A percentile compares a stretch with the other conserved stretches of the same genome.
These are phyloP conservation scores for Helobdella robusta DNA, from an alignment of 2,888 invertebrate genomes.

Conservation along the genomic window DNA sequence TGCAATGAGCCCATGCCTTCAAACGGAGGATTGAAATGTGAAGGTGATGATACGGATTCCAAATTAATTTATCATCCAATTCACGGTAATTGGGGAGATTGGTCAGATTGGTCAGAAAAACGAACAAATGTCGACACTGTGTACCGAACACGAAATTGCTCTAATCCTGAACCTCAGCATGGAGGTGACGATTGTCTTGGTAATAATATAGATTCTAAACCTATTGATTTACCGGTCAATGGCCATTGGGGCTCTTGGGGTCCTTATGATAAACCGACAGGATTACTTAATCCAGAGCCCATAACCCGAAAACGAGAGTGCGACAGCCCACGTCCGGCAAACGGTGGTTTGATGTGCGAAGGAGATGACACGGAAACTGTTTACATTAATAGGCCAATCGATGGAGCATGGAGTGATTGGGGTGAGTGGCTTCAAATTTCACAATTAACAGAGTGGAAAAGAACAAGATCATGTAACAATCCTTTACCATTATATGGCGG, in stretches of 20 bases:
- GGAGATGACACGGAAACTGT: conserved; percentile 14
- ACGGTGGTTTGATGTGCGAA: conserved; percentile 14
- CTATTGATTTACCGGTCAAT: neutral
- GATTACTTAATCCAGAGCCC: neutral
- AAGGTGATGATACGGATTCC: conserved; percentile 11
- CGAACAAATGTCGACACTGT: neutral
- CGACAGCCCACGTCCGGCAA: conserved; percentile 16
- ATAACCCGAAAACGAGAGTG: conserved; percentile 11
- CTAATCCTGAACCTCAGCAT: neutral
- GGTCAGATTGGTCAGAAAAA: conserved; percentile 7
- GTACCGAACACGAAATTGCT: conserved; percentile 6
- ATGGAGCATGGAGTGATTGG: neutral
- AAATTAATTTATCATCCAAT: conserved; percentile 8
- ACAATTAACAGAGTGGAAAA: too few relatives aligned
- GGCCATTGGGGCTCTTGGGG: conserved; percentile 23
- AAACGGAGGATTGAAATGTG: conserved; percentile 10
- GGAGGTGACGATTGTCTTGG: conserved; percentile 14
- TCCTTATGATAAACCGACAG: neutral
- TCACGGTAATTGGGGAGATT: conserved; percentile 12
- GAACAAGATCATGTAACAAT: neutral
- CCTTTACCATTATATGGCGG: conserved; percentile 4
- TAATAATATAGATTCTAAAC: conserved; percentile 7
- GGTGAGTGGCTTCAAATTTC: neutral
- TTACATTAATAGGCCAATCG: neutral
- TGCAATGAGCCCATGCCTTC: conserved; percentile 17